Evolutionary conservation across 2,888 invertebrate species (phyloP).

Genomic region (Patella pellucida): DNA sequence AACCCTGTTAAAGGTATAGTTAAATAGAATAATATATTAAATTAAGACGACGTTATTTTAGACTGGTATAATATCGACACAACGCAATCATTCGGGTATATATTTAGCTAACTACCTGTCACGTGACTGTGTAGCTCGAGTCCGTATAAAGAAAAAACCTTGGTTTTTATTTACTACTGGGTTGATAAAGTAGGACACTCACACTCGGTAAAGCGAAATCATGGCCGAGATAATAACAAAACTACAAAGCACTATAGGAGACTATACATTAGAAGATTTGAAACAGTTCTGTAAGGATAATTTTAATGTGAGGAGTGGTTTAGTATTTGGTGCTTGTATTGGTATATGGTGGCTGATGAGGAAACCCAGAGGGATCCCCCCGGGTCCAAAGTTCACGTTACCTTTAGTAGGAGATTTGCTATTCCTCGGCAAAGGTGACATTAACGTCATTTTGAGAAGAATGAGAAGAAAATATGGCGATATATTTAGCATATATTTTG

Average conservation of each 20-base stretch:
- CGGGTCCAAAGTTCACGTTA: conserved; percentile 13
- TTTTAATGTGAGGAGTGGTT: neutral
- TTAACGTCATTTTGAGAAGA: conserved; percentile 32
- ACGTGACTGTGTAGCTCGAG: no score
- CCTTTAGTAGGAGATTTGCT: conserved; percentile 14
- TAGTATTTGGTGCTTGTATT: neutral
- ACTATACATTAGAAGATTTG: no score
- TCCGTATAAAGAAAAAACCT: no score
- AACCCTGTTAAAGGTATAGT: no score
- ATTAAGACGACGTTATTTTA: no score
- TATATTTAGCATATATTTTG: conserved; percentile 43
- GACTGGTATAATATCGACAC: no score
- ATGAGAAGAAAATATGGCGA: conserved; percentile 46
- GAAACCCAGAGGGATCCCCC: conserved; percentile 10
- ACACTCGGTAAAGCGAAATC: neutral
- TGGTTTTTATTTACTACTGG: no score
- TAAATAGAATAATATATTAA: no score
- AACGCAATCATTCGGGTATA: no score
- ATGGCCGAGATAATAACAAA: neutral
- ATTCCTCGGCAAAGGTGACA: conserved; percentile 17
- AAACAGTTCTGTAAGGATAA: neutral
- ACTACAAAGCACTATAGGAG: neutral
- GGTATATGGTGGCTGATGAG: conserved; percentile 2
- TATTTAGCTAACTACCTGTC: no score
- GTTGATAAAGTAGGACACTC: neutral